Evolutionary conservation across 2,888 invertebrate species (phyloP).

Genomic region (Leptinotarsa tumamoca): DNA sequence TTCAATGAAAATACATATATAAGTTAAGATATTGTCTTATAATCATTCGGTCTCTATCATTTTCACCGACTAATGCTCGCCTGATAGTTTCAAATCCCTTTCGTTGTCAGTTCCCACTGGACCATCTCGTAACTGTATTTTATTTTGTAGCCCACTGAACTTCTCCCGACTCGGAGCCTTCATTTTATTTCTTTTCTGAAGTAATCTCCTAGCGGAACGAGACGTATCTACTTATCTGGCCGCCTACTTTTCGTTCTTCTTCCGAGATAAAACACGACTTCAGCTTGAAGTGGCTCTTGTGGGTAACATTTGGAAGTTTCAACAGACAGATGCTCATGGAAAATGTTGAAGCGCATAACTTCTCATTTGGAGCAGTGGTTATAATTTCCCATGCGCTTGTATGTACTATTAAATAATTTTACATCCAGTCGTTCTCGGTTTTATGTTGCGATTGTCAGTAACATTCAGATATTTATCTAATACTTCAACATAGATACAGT

Average conservation of each 20-base stretch:
- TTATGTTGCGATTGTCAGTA: too few relatives aligned
- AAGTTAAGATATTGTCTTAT: too few relatives aligned
- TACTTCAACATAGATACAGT: too few relatives aligned
- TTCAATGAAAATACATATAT: too few relatives aligned
- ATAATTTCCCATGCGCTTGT: not conserved
- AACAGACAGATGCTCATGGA: slow-evolving; percentile 16
- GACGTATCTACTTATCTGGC: slow-evolving; percentile 19
- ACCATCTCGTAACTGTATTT: slow-evolving; percentile 11
- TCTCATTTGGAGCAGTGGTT: not conserved
- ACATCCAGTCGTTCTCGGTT: too few relatives aligned
- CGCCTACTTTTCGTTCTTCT: slow-evolving; percentile 3
- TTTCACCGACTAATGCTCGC: not conserved
- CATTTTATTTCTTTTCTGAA: slow-evolving; percentile 15
- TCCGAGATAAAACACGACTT: slow-evolving; percentile 9
- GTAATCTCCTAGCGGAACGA: slow-evolving; percentile 12
- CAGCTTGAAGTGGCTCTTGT: slow-evolving; percentile 15
- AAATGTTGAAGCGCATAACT: slow-evolving; percentile 16
- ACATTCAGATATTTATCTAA: too few relatives aligned
- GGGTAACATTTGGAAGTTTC: slow-evolving; percentile 19
- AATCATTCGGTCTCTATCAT: not conserved
- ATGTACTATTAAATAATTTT: not conserved
- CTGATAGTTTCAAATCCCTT: not conserved
- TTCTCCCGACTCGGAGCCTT: not conserved
- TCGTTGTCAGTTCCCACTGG: not conserved
- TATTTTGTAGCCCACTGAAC: slow-evolving; percentile 13